Base-by-base conservation (phyloP, 1,140 invertebrate genomes). In the Drosophila neocordata region DNA sequence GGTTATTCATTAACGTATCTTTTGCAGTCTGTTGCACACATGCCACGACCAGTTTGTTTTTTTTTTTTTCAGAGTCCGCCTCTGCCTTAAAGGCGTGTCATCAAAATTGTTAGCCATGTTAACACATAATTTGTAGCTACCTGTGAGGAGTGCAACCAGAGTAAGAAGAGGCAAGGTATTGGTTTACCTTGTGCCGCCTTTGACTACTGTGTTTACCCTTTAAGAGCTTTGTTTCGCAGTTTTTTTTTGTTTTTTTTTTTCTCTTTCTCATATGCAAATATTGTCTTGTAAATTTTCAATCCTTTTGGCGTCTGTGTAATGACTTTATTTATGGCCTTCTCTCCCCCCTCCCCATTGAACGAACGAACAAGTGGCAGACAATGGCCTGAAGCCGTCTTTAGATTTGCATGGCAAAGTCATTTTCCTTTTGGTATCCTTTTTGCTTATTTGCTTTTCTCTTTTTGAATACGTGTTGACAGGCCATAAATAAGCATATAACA, bases 111-210 rank as follows among this genome's bases (percentile, higher is more conserved):
- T 59, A 74, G 35, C 53, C 75, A 71, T 87, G 82, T 88, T 88
- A 87, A 87, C 82, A 88, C 83, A 76, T 83, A 77, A 87, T 87
- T 87, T 87, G 79, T 83, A 58, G 83, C 56, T 53, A 34, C 69
- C 37, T 51, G 62, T 37, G 35, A 48, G 41, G 41, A 48, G 41
- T 48, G 41, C 61, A 41, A 12, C n/a, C 41, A 51, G 34, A 31
- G 18, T 41, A 53, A 64, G 58, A 55, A 27, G 37, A 55, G 61
- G 75, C 15, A 38, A 66, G 57, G 60, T 68, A 64, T 64, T 56
- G 69, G 35, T 48, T 68, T 73, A 69, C 69, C 73, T 65, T 48
- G 41, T n/a, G 37, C 41, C 41, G 41, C 41, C 41, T 48, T 24
- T 38, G 37, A 61, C 70, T 77, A 62, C 70, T 77, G 73, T 77